A percentile compares a stretch with the other conserved stretches of the same genome.
phyloP scores from a whole-genome alignment of 2,797 vertebrate species.

The Selene dorsalis region DNA sequence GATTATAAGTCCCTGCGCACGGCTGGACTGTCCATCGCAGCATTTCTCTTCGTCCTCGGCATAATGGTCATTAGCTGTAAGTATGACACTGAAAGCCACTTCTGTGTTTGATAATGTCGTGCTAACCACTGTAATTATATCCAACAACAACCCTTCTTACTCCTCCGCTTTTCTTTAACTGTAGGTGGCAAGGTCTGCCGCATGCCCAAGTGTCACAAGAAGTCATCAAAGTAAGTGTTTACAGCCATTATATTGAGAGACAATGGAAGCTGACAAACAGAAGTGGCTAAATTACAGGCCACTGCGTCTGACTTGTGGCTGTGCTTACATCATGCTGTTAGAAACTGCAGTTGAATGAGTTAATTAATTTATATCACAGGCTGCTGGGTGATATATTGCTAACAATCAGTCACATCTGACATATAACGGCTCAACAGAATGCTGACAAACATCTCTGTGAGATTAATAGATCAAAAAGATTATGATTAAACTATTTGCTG shows the following conservation, averaged over 20 bases:
- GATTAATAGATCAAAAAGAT: constrained; percentile 69
- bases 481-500: constrained; percentile 62
- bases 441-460: constrained; percentile 66
- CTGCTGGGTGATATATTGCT: constrained; percentile 55
- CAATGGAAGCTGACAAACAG: constrained; percentile 8
- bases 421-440: constrained; percentile 58
- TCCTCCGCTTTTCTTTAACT: constrained; percentile 21
- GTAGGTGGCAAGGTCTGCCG: constrained; percentile 75
- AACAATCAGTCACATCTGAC: constrained; percentile 66
- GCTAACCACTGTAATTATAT: neutral
- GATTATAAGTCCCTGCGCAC: constrained; percentile 76
- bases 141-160: neutral
- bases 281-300: constrained; percentile 33
- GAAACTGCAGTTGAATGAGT: constrained; percentile 48
- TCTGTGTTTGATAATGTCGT: neutral
- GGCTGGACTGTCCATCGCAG: constrained; percentile 76
- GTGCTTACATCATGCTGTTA: constrained; percentile 27
- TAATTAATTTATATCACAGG: constrained; percentile 51
- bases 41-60: constrained; percentile 79
- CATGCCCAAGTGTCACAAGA: constrained; percentile 65
- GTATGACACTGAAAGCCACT: constrained; percentile 45
- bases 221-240: constrained; percentile 76
- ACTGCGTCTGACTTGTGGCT: constrained; percentile 34
- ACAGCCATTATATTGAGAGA: constrained; percentile 1
- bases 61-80: constrained; percentile 83